These are phyloP conservation scores for Zaprionus kolodkinae DNA, from an alignment of 1,140 invertebrate genomes.

Conservation along the genomic window DNA sequence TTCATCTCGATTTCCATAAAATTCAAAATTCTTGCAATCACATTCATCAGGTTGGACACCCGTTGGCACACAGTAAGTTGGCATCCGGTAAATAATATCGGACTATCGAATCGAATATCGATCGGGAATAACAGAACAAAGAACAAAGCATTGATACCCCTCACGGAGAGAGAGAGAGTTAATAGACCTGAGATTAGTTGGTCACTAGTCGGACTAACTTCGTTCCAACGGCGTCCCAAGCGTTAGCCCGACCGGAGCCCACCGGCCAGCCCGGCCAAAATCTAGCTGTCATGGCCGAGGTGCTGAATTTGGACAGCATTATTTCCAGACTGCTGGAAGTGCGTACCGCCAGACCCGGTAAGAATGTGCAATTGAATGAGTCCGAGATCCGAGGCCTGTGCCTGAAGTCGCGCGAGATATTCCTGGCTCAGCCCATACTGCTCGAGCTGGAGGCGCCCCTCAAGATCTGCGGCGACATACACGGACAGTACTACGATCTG, in stretches of 20 bases:
- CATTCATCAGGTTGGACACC: conserved; percentile 13
- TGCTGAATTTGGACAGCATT: conserved; percentile 61
- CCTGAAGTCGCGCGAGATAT: conserved; percentile 98
- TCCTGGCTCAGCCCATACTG: conserved; percentile 98
- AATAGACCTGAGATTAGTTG: neutral
- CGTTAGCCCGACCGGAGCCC: conserved; percentile 11
- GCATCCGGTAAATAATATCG: neutral
- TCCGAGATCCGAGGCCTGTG: conserved; percentile 97
- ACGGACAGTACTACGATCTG: conserved; percentile 99
- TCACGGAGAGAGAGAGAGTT: neutral
- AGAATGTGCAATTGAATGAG: conserved; percentile 98
- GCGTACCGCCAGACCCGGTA: conserved; percentile 96
- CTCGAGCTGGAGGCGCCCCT: conserved; percentile 98
- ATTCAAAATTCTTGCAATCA: conserved; percentile 33
- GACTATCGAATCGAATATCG: neutral
- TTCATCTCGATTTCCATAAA: conserved; percentile 35
- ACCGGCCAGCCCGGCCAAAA: conserved; percentile 27
- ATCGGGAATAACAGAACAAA: neutral
- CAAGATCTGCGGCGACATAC: conserved; percentile 99
- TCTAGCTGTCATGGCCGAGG: conserved; percentile 47
- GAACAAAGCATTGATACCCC: neutral
- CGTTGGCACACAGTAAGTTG: conserved; percentile 7
- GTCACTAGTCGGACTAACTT: neutral
- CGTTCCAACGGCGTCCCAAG: conserved; percentile 43
- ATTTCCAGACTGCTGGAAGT: conserved; percentile 84